Evolutionary conservation across 1,140 invertebrate species (phyloP), one percentile per base, ranked within the genome.

Genomic region (Parasteatoda tepidariorum): DNA sequence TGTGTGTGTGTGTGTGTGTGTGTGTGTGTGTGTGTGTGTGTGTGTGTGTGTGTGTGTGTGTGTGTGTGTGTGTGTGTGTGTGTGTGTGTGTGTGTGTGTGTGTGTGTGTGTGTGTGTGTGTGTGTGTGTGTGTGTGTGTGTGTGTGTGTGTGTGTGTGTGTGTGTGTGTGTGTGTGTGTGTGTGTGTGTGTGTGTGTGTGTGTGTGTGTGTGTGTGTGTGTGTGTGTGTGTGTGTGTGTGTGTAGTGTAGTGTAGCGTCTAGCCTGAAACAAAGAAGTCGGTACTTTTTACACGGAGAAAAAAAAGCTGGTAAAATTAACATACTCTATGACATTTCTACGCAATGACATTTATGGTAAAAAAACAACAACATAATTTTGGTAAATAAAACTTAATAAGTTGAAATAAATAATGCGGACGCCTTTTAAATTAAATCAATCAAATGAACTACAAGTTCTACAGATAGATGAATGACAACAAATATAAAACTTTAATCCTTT

Each of bases 1-100:
- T 59, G 55, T 59, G 55, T 59, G 55, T 59, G 55, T 59, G 55
- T 59, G 55, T 59, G 55, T 59, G 55, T 59, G 55, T 59, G 55
- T 59, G 55, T 59, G 55, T 59, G 55, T 59, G 55, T 59, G 55
- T 59, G 55, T 59, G 55, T 59, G 55, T 59, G 55, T 59, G 55
- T 59, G 55, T 59, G 55, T 59, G 55, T 59, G 55, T 59, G 55
- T 59, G 55, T 59, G 55, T 59, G 55, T 59, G 55, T 59, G 55
- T 59, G 55, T 59, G 55, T 59, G 55, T 59, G 55, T 59, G 55
- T 59, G 55, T 59, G 55, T 59, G 55, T 59, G 55, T 59, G 55
- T 59, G 55, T 59, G 55, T 59, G 55, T 59, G 55, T 59, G 55
- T 59, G 55, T 59, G 55, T 59, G 55, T 59, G 55, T 59, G 55